Evolutionary conservation across 2,888 invertebrate species (phyloP).

Genomic region (Sinotaia quadrata): DNA sequence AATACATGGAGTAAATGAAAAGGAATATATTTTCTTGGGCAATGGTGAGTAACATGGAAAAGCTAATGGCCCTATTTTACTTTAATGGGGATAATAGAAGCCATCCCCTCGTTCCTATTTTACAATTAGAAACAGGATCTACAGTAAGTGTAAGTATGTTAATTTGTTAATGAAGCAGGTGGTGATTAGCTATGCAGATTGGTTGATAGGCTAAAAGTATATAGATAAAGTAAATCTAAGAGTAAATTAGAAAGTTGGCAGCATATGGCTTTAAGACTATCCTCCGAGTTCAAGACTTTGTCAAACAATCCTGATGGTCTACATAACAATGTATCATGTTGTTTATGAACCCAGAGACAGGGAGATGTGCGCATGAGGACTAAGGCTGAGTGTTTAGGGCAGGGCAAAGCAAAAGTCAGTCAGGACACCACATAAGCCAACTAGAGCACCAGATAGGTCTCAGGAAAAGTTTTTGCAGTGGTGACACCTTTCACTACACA

Average conservation of each 20-base stretch:
- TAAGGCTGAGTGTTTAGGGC: constrained; percentile 8
- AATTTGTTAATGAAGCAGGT: constrained; percentile 25
- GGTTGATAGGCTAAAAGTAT: background rate
- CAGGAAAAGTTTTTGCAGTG: background rate
- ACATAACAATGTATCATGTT: background rate
- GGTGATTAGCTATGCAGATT: constrained; percentile 5
- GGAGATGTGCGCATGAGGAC: background rate
- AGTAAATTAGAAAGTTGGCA: background rate
- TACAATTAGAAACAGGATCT: too few species aligned
- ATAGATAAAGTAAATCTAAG: background rate
- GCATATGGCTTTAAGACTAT: constrained; percentile 50
- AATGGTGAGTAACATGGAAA: too few species aligned
- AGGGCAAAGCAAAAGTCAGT: constrained; percentile 7
- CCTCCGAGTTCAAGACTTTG: constrained; percentile 36
- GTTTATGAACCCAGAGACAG: constrained; percentile 16
- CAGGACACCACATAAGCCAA: constrained; percentile 4
- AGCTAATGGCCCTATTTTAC: too few species aligned
- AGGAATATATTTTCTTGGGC: too few species aligned
- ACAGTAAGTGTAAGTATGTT: too few species aligned
- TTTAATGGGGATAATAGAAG: too few species aligned
- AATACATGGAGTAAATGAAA: too few species aligned
- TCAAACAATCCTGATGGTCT: constrained; percentile 56
- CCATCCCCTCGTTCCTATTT: too few species aligned
- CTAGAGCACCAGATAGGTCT: background rate
- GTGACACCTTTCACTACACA: constrained; percentile 2